Evolutionary conservation across 2,113 vertebrate species (phyloP), one percentile per base, ranked within the genome.

Genomic region (Phrynosoma platyrhinos): DNA sequence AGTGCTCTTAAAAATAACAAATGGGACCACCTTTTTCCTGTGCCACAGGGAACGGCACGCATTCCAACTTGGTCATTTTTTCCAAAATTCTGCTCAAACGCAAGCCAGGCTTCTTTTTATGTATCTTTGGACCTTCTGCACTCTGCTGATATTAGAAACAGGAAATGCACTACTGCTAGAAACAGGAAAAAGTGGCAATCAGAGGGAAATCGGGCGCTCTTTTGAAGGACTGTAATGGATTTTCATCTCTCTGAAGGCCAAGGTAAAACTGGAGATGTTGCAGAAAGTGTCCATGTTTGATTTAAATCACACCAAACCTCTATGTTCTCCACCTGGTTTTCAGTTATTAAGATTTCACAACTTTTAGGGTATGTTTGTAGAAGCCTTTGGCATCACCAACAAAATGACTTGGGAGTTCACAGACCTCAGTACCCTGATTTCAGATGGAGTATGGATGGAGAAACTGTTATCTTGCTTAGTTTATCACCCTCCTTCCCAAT

Each of bases 11-110:
- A 89, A 47, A 94, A 75, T 53, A 85, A 85, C 79, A 92, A 91
- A 90, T 87, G 5, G 91, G 85, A 90, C 86, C 84, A 92, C 86
- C 79, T 93, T 94, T 94, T 90, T 92, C 81, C 83, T 91, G 79
- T n/a, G 16, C 30, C 32, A 32, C 68, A 85, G 71, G 90, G 92
- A 91, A 90, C 85, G 87, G 77, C 88, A 80, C 84, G 69, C 25
- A 0, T 42, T 88, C 85, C 32, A 40, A 87, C 82, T 84, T 74
- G 85, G 21, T 58, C 40, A 9, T 58, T 53, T n/a, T 47, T 87
- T 77, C 77, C 91, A 94, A 95, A 92, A 94, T 92, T 87, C 89
- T 47, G 76, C 64, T 82, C 88, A 92, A 92, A 72, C 53, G 90
- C 68, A 90, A 90, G 91, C 91, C 71, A 83, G 62, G 23, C 62